These are phyloP conservation scores for Pimephales promelas DNA, from an alignment of 2,113 vertebrate genomes.

Conservation along the genomic window DNA sequence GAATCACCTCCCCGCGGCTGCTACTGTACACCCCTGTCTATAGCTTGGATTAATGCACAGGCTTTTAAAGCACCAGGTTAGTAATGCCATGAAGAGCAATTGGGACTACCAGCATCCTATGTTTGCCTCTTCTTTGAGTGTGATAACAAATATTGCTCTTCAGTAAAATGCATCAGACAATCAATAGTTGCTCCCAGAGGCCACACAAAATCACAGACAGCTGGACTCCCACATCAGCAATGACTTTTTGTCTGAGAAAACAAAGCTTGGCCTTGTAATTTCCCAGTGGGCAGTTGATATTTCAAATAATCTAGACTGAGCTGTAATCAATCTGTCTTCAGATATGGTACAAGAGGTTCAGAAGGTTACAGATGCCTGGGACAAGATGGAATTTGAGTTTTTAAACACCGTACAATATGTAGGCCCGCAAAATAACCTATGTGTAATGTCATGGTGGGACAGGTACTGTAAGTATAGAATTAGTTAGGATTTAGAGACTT, in stretches of 20 bases:
- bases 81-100: neutral
- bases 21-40: too few species aligned
- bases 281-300: constrained; percentile 54
- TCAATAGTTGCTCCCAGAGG: constrained; percentile 37
- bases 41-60: constrained; percentile 30
- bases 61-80: neutral
- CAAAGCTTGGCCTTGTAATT: constrained; percentile 47
- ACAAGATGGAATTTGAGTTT: neutral
- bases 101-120: constrained; percentile 6
- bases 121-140: neutral
- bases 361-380: neutral
- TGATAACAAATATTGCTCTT: neutral
- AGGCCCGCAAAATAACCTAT: neutral
- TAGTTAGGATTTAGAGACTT: neutral
- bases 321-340: constrained; percentile 10
- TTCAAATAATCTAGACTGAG: neutral
- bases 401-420: neutral
- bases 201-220: constrained; percentile 11
- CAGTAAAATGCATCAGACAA: constrained; percentile 16
- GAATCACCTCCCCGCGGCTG: too few species aligned
- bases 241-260: constrained; percentile 10
- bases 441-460: neutral
- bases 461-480: neutral
- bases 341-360: neutral
- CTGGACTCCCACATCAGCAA: constrained; percentile 19